phyloP scores from a whole-genome alignment of 1,140 invertebrate species.

The Calephelis nemesis region DNA sequence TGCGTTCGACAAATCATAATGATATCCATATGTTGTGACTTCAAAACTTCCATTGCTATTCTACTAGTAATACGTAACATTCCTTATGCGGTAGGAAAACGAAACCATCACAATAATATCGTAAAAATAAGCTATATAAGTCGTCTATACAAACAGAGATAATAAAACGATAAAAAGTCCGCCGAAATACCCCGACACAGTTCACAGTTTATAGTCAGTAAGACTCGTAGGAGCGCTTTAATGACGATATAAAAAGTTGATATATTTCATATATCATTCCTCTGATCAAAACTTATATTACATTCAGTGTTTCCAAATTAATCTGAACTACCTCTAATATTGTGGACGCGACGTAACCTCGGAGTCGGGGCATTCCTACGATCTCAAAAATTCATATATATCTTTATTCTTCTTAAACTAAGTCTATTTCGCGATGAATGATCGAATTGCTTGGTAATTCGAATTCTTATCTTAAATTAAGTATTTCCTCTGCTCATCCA shows the following conservation, averaged over 20 bases:
- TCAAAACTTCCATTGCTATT: constrained; percentile 60
- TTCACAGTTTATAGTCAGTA: constrained; percentile 62
- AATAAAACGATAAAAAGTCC: constrained; percentile 60
- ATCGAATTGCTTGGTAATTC: constrained; percentile 78
- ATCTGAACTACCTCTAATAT: constrained; percentile 45
- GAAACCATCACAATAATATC: constrained; percentile 77
- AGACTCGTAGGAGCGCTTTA: constrained; percentile 50
- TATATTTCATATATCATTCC: constrained; percentile 61
- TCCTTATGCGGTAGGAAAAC: constrained; percentile 76
- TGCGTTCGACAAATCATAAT: constrained; percentile 58
- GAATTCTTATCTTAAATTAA: constrained; percentile 72
- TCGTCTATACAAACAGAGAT: constrained; percentile 74
- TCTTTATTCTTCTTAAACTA: constrained; percentile 70
- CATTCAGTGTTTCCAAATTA: constrained; percentile 43
- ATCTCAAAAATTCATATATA: constrained; percentile 65
- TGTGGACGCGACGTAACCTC: constrained; percentile 52
- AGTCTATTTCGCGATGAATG: constrained; percentile 78
- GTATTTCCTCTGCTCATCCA: constrained; percentile 56
- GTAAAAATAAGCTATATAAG: constrained; percentile 76
- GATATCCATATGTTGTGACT: constrained; percentile 64
- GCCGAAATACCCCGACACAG: constrained; percentile 43
- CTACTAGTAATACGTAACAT: constrained; percentile 73
- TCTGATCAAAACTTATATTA: constrained; percentile 46
- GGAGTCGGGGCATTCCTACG: constrained; percentile 46
- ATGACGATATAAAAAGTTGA: constrained; percentile 43